Conservation (phyloP, 1,140 invertebrate genomes). For the Tribolium castaneum region DNA sequence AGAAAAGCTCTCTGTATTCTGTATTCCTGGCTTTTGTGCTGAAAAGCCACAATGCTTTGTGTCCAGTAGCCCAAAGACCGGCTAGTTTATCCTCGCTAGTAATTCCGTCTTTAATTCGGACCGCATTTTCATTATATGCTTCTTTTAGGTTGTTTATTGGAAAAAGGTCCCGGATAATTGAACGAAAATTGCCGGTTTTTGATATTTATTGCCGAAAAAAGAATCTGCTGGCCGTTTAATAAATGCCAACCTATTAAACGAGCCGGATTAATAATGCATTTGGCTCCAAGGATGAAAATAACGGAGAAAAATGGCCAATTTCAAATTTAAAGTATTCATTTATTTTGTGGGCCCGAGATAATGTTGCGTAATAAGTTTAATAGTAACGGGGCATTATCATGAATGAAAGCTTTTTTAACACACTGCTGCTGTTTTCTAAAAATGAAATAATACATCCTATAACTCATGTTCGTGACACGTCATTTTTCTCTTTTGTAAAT, state of each 20-base stretch:
- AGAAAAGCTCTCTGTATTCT: conserved; percentile 32
- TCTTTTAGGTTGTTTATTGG: conserved; percentile 43
- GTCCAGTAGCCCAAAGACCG: conserved; percentile 30
- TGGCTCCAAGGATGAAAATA: conserved; percentile 39
- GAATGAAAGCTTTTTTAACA: conserved; percentile 41
- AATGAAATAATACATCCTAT: conserved; percentile 46
- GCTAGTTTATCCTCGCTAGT: conserved; percentile 41
- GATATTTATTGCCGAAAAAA: conserved; percentile 40
- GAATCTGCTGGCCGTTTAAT: conserved; percentile 20
- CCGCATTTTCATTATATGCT: conserved; percentile 40
- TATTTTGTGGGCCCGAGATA: conserved; percentile 28
- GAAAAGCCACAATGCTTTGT: conserved; percentile 44
- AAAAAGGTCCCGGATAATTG: conserved; percentile 41
- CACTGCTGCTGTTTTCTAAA: conserved; percentile 32
- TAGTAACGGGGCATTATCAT: conserved; percentile 40
- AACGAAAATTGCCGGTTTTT: conserved; percentile 37
- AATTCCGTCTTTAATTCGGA: conserved; percentile 44
- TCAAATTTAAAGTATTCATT: conserved; percentile 44
- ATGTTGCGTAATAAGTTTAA: conserved; percentile 39
- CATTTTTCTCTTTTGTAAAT: conserved; percentile 47
- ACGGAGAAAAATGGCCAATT: conserved; percentile 43
- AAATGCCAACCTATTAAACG: conserved; percentile 40
- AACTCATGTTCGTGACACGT: conserved; percentile 45
- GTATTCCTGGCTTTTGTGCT: conserved; percentile 38
- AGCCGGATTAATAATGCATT: conserved; percentile 41